Evolutionary conservation across 2,888 invertebrate genomes (phyloP), one percentile per base, ranked within the genome.

Genomic region (Limnephilus lunatus): DNA sequence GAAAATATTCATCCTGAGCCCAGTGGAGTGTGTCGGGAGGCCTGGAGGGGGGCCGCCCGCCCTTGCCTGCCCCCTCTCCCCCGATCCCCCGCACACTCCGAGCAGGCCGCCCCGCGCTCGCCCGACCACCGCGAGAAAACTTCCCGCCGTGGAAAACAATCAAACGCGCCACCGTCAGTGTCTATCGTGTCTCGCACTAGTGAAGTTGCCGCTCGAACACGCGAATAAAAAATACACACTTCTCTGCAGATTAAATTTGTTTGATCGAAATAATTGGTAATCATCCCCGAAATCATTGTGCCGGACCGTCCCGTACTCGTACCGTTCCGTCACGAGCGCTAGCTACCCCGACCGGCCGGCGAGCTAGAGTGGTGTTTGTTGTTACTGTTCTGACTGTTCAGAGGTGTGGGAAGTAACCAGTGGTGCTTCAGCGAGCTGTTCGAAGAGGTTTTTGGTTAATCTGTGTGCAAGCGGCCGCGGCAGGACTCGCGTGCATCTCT

Each of bases 151-250:
- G 93, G 91, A 91, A 92, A 92, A 92, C 91, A 91, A 91, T 86
- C 89, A 44, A 82, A 53, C 85, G 92, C 90, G 90, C 89, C 90
- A 90, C 44, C 81, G 93, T 85, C 93, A 93, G 93, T 93, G 91
- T 91, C 91, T 90, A 82, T 86, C 92, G 92, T 91, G 92, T 92
- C 92, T 92, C 93, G 93, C 86, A 35, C 93, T 85, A 89, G 92
- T 82, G 88, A 91, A 88, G 92, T 92, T 92, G 93, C 92, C 88
- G 90, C 68, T 31, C 80, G 48, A 85, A 68, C 81, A 44, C 81
- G 86, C 53, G 39, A 81, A 82, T 32, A 81, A 35, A 85, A 82
- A 81, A 39, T 35, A 30, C 39, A 32, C 31, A 32, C 85, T 32
- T 32, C 30, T 68, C 32, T n/a, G 39, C n/a, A 30, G 81, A 48